Percentiles rank a stretch among this genome's conserved stretches.
phyloP scores from a whole-genome alignment of 2,113 vertebrate genomes.

The Engraulis encrasicolus region DNA sequence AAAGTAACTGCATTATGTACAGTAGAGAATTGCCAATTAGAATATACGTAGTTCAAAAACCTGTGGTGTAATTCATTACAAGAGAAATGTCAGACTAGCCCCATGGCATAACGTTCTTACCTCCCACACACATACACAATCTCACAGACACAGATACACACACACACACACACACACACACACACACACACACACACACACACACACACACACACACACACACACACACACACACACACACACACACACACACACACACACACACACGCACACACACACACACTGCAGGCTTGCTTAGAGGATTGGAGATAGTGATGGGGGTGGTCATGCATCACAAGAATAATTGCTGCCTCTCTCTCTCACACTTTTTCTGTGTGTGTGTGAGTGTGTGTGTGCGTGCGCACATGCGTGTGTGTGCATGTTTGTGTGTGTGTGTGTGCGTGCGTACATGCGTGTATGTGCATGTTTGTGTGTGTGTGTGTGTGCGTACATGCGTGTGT shows the following conservation, averaged over 20 bases:
- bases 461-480: too few relatives aligned
- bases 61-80: slow-evolving; percentile 41
- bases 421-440: too few relatives aligned
- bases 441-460: too few relatives aligned
- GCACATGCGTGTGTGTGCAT: too few relatives aligned
- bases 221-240: background rate
- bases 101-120: background rate
- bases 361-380: too few relatives aligned
- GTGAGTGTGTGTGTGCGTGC: too few relatives aligned
- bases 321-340: slow-evolving; percentile 40
- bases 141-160: too few relatives aligned
- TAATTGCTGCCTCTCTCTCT: slow-evolving; percentile 34
- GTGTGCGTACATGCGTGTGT: too few relatives aligned
- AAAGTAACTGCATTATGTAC: slow-evolving; percentile 22
- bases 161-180: background rate
- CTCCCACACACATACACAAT: background rate
- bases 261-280: background rate
- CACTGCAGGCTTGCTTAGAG: slow-evolving; percentile 22
- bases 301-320: slow-evolving; percentile 42
- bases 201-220: background rate
- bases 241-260: background rate
- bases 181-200: background rate
- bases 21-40: slow-evolving; percentile 42
- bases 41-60: slow-evolving; percentile 15
- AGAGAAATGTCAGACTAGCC: slow-evolving; percentile 6